Conservation (phyloP, 2,888 invertebrate genomes). For the Folsomia manolachei region DNA sequence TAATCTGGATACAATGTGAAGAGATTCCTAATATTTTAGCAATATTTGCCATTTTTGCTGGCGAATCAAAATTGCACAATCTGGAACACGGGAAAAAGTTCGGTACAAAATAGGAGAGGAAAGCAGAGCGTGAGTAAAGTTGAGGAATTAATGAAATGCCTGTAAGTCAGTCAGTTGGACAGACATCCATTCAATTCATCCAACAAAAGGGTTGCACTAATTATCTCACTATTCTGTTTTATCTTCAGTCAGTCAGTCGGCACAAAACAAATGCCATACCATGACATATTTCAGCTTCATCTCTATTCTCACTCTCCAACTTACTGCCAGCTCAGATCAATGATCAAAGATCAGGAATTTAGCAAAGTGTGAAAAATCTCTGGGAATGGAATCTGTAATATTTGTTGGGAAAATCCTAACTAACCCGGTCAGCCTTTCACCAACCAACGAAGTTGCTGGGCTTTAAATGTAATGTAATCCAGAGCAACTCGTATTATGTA, state of each 20-base stretch:
- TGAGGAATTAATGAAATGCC: not conserved
- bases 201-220: not conserved
- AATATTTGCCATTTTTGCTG: not conserved
- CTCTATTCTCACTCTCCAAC: no score
- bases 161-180: not conserved
- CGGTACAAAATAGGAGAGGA: no score
- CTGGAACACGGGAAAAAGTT: not conserved
- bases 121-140: not conserved
- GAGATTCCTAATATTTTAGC: not conserved
- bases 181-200: no score
- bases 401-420: not conserved
- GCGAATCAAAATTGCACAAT: not conserved
- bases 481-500: no score
- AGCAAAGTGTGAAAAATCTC: slow-evolving; percentile 14
- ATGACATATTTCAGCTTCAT: no score
- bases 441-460: no score
- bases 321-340: no score
- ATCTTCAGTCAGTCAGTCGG: not conserved
- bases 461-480: no score
- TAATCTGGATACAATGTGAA: not conserved
- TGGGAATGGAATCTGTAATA: slow-evolving; percentile 13
- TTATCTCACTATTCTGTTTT: not conserved
- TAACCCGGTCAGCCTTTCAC: no score
- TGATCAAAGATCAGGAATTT: not conserved
- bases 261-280: no score